Evolutionary conservation across 2,797 vertebrate species (phyloP), one percentile per base, ranked within the genome.

Genomic region (Choloepus didactylus): DNA sequence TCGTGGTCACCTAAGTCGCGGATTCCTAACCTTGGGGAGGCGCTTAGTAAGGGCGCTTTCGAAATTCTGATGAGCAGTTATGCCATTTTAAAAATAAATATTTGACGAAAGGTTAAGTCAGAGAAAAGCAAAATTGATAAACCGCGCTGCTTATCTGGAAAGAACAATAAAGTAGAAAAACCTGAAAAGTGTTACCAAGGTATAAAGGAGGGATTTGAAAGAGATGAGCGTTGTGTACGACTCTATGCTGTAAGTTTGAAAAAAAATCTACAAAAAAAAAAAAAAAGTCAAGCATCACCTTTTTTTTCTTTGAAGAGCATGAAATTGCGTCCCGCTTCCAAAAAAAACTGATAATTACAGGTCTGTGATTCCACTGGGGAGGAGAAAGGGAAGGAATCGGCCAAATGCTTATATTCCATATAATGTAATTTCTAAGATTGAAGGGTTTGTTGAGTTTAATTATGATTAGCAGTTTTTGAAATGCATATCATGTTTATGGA

Each of bases 401-500:
- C 54, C 82, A 96, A 80, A 77, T 66, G 59, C 35, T 89, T 80
- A 82, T 70, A 49, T 76, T 66, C 62, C 89, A 38, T 49, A 70
- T 91, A 82, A 86, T 80, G 21, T 85, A 89, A 90, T 90, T 80
- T 93, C 91, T 72, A 84, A 87, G 59, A 64, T 91, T 90, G 79
- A 87, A 70, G 64, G 69, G 67, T 44, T 93, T 81, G 73, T 72
- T 81, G 38, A 80, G 96, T 93, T 97, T 93, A 89, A 97, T 97
- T 81, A 72, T 88, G 91, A 93, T 94, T 76, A 87, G 85, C 69
- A 80, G 85, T 92, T 86, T 97, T 91, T 96, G 75, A 93, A 96
- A 97, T 89, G 75, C 88, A 73, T 92, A 91, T 94, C 93, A 44
- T 96, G 92, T 81, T 91, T 92, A 92, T 38, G 87, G 95, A 92